Base-by-base conservation (phyloP, 1,140 invertebrate species). In the Ceratina australensis region DNA sequence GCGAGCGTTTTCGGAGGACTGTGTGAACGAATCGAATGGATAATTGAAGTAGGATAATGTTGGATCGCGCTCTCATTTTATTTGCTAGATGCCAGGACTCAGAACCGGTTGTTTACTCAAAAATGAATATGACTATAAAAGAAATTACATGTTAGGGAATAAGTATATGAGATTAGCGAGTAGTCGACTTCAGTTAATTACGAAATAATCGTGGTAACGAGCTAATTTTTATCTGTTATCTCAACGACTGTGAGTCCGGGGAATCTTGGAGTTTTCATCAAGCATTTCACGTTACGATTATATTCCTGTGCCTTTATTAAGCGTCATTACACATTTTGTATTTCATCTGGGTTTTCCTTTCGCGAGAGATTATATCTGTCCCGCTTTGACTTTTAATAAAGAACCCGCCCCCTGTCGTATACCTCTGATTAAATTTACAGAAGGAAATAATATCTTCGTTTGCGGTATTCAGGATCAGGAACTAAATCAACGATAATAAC, bases 1-100 rank as follows among this genome's bases (percentile, higher is more conserved):
- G n/a, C 33, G 65, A 71, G 78, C 66, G 73, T 60, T 80, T 78
- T 75, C 50, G 15, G 22, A 16, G n/a, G 7, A 28, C 15, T 24
- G 13, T 18, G 22, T 12, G 12, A 20, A 18, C 13, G 49, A 78
- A 72, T 56, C 12, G 49, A 28, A 5, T 28, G 13, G 65, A 69
- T 68, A 68, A 60, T 49, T 2, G 42, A 5, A 4, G n/a, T 2
- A 3, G 10, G 52, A 33, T 33, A 57, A 33, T 56, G 52, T 56
- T 42, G 33, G 33, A 42, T 42, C 33, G 33, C 33, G 33, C 10
- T 42, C 33, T 42, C 33, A 42, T 42, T 42, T 42, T 42, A 42
- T 42, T 42, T 10, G 0, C 33, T 42, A 10, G 33, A 8, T 42
- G 33, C 3, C 10, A 8, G 33, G 10, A 42, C 33, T 42, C 10